phyloP scores from a whole-genome alignment of 2,797 vertebrate genomes.

The Carapus acus region DNA sequence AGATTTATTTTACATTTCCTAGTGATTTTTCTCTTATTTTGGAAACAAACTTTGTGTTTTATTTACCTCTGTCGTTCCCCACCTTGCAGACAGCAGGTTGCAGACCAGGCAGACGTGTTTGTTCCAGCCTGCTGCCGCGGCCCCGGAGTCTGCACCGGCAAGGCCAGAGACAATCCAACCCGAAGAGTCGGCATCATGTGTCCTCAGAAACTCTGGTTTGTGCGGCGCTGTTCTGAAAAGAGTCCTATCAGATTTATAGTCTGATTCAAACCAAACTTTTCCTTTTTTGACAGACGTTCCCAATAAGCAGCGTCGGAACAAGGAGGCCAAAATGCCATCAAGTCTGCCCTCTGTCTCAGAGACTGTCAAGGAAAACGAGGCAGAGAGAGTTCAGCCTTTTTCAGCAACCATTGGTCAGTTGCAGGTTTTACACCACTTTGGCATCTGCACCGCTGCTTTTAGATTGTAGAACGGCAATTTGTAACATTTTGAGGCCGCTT shows the following conservation, averaged over 20 bases:
- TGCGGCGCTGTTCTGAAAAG: constrained; percentile 4
- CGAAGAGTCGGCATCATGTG: constrained; percentile 29
- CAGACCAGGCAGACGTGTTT: constrained; percentile 66
- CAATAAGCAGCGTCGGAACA: constrained; percentile 34
- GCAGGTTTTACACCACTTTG: not conserved
- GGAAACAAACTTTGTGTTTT: not conserved
- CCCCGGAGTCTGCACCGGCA: constrained; percentile 54
- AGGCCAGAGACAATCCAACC: constrained; percentile 37
- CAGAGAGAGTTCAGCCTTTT: constrained; percentile 26
- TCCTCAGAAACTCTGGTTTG: constrained; percentile 56
- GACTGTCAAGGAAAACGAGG: constrained; percentile 45
- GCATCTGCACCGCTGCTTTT: too few relatives aligned
- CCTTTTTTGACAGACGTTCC: constrained; percentile 24
- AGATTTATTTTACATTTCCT: too few relatives aligned
- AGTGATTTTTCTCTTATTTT: too few relatives aligned
- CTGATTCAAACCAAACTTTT: not conserved
- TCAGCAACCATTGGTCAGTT: constrained; percentile 40
- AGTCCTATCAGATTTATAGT: not conserved
- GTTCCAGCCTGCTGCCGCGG: constrained; percentile 58
- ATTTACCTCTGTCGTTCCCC: constrained; percentile 5
- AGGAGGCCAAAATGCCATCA: constrained; percentile 14
- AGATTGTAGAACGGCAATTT: too few relatives aligned
- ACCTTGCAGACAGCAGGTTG: constrained; percentile 54
- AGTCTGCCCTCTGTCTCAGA: constrained; percentile 20
- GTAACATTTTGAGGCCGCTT: too few relatives aligned